phyloP scores from a whole-genome alignment of 2,113 vertebrate genomes.

The Oreochromis tanganicae region DNA sequence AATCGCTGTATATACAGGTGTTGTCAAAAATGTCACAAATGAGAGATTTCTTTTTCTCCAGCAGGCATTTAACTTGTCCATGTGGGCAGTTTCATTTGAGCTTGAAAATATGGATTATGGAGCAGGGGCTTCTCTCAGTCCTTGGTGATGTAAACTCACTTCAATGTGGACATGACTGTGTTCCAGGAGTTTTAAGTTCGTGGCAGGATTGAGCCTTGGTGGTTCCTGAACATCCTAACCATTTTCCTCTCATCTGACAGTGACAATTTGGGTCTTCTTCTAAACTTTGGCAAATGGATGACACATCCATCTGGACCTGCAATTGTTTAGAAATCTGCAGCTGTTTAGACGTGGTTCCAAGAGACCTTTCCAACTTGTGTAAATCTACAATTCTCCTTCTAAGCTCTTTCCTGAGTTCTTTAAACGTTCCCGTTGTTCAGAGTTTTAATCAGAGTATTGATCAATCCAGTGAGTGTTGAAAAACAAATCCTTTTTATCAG shows the following conservation, averaged over 20 bases:
- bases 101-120: not conserved
- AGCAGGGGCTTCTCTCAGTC: not conserved
- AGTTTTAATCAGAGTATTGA: no score
- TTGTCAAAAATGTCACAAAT: no score
- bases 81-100: not conserved
- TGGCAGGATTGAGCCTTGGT: not conserved
- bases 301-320: not conserved
- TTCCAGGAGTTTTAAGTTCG: not conserved
- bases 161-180: not conserved
- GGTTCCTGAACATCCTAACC: not conserved
- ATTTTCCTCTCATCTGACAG: not conserved
- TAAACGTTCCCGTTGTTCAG: not conserved
- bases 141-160: not conserved
- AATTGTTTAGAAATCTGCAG: not conserved
- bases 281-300: not conserved
- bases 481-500: no score
- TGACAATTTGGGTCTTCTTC: not conserved
- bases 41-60: no score
- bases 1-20: no score
- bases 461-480: no score
- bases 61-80: not conserved
- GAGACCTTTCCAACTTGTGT: not conserved
- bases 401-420: no score
- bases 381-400: not conserved
- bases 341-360: not conserved